Evolutionary conservation across 2,113 vertebrate genomes (phyloP).

Genomic region (Chaetops frenatus): DNA sequence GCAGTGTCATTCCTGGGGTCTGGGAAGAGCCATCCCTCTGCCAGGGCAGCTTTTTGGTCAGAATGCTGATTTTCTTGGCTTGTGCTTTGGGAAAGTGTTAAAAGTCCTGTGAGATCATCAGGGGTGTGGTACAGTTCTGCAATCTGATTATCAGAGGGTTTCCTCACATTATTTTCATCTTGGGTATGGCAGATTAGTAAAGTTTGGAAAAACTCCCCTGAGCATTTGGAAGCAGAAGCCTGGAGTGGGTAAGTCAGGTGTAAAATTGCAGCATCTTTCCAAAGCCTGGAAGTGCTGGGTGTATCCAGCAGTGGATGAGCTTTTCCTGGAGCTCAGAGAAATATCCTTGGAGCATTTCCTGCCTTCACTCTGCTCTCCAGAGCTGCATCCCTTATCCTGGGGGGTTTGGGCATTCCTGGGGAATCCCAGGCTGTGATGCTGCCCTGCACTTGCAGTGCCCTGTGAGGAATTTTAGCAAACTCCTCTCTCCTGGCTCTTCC

Average conservation of each 20-base stretch:
- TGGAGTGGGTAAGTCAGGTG: neutral
- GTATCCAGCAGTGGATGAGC: neutral
- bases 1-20: neutral
- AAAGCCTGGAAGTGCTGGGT: neutral
- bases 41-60: neutral
- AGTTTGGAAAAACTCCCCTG: neutral
- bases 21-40: neutral
- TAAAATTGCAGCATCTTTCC: neutral
- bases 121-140: neutral
- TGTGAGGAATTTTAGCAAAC: fast-evolving
- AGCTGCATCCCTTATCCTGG: fast-evolving
- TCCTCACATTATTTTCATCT: neutral
- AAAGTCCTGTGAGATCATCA: neutral
- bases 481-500: neutral
- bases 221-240: neutral
- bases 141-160: neutral
- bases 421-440: neutral
- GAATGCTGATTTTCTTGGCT: neutral
- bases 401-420: neutral
- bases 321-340: neutral
- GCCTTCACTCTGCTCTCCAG: neutral
- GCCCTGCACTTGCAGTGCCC: neutral
- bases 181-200: neutral
- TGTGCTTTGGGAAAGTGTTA: neutral
- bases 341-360: fast-evolving